These are phyloP conservation scores for Lepus oiostolus DNA, from an alignment of 2,797 vertebrate species.

Conservation along the genomic window DNA sequence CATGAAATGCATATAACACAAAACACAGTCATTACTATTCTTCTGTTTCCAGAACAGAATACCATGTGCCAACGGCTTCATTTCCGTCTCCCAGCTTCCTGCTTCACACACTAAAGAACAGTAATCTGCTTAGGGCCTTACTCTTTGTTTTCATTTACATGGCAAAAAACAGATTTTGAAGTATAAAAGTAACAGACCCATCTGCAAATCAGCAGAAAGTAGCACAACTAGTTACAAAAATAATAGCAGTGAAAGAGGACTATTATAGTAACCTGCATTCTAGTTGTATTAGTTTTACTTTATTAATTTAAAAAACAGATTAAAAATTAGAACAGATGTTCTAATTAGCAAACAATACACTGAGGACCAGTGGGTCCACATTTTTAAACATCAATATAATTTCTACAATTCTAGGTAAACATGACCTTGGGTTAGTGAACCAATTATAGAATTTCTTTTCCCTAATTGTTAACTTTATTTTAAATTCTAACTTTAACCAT, in stretches of 20 bases:
- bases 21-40: background rate
- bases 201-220: background rate
- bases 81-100: background rate
- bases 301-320: conserved; percentile 61
- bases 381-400: conserved; percentile 66
- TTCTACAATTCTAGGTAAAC: conserved; percentile 70
- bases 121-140: conserved; percentile 26
- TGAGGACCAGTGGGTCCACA: conserved; percentile 26
- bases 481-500: conserved; percentile 70
- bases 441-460: conserved; percentile 69
- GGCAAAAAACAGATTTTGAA: background rate
- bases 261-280: conserved; percentile 7
- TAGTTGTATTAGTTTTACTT: conserved; percentile 37
- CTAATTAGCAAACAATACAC: background rate
- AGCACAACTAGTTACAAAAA: background rate
- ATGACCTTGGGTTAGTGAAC: conserved; percentile 29
- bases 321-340: background rate
- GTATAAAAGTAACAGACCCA: background rate
- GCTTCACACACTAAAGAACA: background rate
- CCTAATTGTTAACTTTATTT: conserved; percentile 68
- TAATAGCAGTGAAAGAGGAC: background rate
- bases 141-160: conserved; percentile 38
- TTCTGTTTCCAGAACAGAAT: background rate
- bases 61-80: background rate
- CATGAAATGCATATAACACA: background rate